Evolutionary conservation across 1,140 invertebrate genomes (phyloP).

Genomic region (Drosophila kurseongensis): DNA sequence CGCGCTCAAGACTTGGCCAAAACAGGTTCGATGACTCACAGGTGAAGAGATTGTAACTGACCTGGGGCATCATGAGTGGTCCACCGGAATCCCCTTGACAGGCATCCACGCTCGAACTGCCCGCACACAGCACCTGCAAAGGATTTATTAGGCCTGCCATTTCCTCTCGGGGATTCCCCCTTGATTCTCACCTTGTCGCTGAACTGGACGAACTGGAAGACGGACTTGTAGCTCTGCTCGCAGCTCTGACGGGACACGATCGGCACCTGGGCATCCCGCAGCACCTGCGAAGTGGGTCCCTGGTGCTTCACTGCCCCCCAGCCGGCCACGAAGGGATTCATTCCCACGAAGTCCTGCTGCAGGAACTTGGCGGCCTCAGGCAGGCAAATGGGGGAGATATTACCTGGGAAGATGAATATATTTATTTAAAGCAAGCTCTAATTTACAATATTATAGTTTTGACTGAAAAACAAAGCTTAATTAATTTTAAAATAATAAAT

Average conservation of each 20-base stretch:
- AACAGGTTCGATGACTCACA: conserved; percentile 61
- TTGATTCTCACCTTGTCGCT: conserved; percentile 65
- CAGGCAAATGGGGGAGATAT: conserved; percentile 90
- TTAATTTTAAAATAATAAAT: neutral
- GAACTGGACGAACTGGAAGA: conserved; percentile 84
- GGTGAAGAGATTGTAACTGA: conserved; percentile 48
- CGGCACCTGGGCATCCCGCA: conserved; percentile 90
- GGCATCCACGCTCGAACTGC: conserved; percentile 89
- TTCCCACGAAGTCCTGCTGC: conserved; percentile 84
- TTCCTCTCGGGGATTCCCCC: conserved; percentile 6
- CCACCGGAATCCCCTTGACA: conserved; percentile 96
- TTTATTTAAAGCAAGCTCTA: too few species aligned
- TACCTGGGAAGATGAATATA: conserved; percentile 74
- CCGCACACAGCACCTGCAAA: conserved; percentile 80
- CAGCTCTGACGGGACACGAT: conserved; percentile 88
- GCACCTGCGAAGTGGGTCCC: conserved; percentile 87
- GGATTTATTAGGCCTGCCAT: neutral
- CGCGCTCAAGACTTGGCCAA: conserved; percentile 29
- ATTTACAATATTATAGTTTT: too few species aligned
- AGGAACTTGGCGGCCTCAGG: conserved; percentile 86
- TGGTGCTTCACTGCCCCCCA: conserved; percentile 80
- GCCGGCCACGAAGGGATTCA: conserved; percentile 87
- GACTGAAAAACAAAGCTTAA: neutral
- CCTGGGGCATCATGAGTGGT: conserved; percentile 87
- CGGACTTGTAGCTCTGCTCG: conserved; percentile 86